Percentiles rank a stretch among this genome's conserved stretches.
Evolutionary conservation across 1,140 invertebrate genomes (phyloP).

Genomic region (Leptinotarsa texana): DNA sequence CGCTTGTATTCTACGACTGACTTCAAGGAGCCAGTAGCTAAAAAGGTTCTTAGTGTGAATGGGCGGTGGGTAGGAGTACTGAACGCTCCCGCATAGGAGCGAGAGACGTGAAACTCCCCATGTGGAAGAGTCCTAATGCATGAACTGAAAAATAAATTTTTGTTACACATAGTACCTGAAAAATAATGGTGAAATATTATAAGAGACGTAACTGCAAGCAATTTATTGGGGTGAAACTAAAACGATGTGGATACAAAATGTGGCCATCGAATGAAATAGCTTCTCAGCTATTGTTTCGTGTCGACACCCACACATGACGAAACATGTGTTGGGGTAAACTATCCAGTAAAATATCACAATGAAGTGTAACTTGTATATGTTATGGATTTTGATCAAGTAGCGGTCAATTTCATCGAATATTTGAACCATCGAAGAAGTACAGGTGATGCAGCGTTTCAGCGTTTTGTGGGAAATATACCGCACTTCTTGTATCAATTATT

Average conservation of each 20-base stretch:
- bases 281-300: neutral
- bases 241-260: slow-evolving; percentile 36
- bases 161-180: slow-evolving; percentile 23
- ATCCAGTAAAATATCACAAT: too few species aligned
- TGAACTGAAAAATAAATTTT: slow-evolving; percentile 26
- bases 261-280: slow-evolving; percentile 24
- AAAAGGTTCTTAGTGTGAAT: too few species aligned
- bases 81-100: too few species aligned
- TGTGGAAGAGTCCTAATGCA: slow-evolving; percentile 13
- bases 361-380: too few species aligned
- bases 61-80: too few species aligned
- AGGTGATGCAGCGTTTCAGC: slow-evolving; percentile 30
- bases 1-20: too few species aligned
- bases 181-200: slow-evolving; percentile 33
- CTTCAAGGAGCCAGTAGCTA: too few species aligned
- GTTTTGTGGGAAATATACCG: slow-evolving; percentile 39
- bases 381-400: too few species aligned
- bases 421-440: slow-evolving; percentile 28
- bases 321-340: slow-evolving; percentile 12
- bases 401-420: too few species aligned
- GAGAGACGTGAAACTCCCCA: too few species aligned
- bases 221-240: slow-evolving; percentile 38
- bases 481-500: slow-evolving; percentile 35
- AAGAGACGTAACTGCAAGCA: slow-evolving; percentile 41
- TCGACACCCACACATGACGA: slow-evolving; percentile 43